Conservation (phyloP, 2,797 vertebrate species). For the Linurgus olivaceus region DNA sequence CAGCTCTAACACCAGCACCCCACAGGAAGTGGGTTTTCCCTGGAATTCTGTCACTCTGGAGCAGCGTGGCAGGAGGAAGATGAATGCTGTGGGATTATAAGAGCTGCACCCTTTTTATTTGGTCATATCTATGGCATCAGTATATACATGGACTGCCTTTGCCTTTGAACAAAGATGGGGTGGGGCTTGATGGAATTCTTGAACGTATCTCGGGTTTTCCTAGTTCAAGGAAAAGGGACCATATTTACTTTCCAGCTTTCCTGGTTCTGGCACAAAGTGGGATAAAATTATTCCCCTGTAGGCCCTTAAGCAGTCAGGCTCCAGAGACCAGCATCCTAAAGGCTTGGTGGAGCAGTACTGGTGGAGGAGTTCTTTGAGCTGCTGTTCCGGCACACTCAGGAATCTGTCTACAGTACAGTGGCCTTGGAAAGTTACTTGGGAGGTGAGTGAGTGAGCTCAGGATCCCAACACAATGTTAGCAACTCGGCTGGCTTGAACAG, state of each 20-base stretch:
- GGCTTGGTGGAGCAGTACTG: background rate
- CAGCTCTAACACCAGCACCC: background rate
- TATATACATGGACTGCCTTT: background rate
- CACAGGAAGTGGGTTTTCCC: background rate
- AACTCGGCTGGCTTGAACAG: background rate
- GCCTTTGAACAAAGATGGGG: background rate
- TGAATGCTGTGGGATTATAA: background rate
- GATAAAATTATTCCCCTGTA: background rate
- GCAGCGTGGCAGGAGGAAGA: background rate
- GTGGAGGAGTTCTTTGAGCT: background rate
- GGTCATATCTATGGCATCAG: background rate
- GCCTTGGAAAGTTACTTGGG: background rate
- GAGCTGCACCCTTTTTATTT: background rate
- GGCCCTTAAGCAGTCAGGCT: background rate
- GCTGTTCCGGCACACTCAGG: background rate
- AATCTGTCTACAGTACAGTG: background rate
- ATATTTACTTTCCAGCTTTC: background rate
- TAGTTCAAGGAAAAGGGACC: background rate
- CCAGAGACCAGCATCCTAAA: background rate
- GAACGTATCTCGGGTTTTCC: background rate
- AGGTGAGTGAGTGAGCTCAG: background rate
- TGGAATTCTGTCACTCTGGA: background rate
- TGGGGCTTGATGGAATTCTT: background rate
- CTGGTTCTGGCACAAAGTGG: background rate
- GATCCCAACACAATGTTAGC: accelerated